Conservation (phyloP, 1,140 invertebrate genomes). For the Drosophila baimaii region DNA sequence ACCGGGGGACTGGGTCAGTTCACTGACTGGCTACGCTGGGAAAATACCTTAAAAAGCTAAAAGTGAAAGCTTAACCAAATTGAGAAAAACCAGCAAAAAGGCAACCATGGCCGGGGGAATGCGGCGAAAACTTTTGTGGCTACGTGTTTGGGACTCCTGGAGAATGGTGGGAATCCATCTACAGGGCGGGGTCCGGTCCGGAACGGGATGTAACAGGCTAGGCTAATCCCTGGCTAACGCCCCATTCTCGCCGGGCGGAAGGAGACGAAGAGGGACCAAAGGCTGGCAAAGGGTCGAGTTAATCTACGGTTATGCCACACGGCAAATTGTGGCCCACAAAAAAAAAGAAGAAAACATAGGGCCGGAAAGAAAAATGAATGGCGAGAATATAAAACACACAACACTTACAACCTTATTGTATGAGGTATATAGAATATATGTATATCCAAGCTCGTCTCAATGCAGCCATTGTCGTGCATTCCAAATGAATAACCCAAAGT, state of each 20-base stretch:
- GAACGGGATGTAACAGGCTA: conserved; percentile 14
- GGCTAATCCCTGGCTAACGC: conserved; percentile 48
- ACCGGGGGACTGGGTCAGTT: conserved; percentile 6
- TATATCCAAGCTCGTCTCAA: conserved; percentile 1
- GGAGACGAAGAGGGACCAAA: conserved; percentile 5
- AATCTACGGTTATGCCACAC: conserved; percentile 57
- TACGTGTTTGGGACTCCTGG: conserved; percentile 30
- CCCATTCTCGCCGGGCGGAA: background rate
- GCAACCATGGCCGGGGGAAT: conserved; percentile 5
- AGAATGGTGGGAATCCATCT: background rate
- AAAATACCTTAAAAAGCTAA: conserved; percentile 60
- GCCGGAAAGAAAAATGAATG: conserved; percentile 3
- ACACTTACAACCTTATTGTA: conserved; percentile 1
- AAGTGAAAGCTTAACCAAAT: conserved; percentile 54
- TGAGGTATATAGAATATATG: conserved; percentile 2
- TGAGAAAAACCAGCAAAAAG: conserved; percentile 26
- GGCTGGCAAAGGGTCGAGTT: conserved; percentile 68
- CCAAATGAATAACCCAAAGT: conserved; percentile 31
- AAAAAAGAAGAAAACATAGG: background rate
- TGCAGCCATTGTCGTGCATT: conserved; percentile 41
- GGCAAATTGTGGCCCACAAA: conserved; percentile 31
- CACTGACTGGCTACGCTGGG: conserved; percentile 32
- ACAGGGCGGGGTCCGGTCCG: background rate
- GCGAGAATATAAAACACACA: conserved; percentile 1
- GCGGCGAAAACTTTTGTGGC: conserved; percentile 45